Evolutionary conservation across 2,113 vertebrate genomes (phyloP).

Genomic region (Myrmecophaga tridactyla): DNA sequence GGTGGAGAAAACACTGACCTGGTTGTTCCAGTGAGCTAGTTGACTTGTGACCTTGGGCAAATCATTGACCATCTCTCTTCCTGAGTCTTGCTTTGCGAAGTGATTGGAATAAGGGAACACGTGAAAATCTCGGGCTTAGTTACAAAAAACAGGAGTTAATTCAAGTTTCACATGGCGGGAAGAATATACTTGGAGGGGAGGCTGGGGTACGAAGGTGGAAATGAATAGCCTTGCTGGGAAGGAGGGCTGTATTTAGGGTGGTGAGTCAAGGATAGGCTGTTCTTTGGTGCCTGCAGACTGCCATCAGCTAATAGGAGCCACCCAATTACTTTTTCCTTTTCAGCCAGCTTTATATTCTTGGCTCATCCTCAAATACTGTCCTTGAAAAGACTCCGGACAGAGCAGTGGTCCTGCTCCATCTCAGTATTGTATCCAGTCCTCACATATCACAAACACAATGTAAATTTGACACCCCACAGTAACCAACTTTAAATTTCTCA

Average conservation of each 20-base stretch:
- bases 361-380: conserved; percentile 2
- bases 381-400: neutral
- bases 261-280: neutral
- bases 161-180: neutral
- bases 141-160: conserved; percentile 16
- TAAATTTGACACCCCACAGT: neutral
- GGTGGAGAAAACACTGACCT: neutral
- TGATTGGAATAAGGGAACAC: conserved; percentile 36
- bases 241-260: neutral
- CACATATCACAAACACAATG: neutral
- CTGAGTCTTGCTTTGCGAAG: neutral
- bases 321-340: neutral
- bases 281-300: neutral
- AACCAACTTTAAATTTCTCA: neutral
- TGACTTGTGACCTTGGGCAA: conserved; percentile 33
- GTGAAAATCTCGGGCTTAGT: conserved; percentile 11
- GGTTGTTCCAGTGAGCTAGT: neutral
- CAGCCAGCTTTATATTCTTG: neutral
- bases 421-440: neutral
- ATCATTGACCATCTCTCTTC: conserved; percentile 32
- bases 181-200: neutral
- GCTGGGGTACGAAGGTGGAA: conserved; percentile 8
- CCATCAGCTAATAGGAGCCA: neutral
- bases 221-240: neutral
- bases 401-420: neutral